Evolutionary conservation across 2,113 vertebrate genomes (phyloP).

Genomic region (Tragulus kanchil): DNA sequence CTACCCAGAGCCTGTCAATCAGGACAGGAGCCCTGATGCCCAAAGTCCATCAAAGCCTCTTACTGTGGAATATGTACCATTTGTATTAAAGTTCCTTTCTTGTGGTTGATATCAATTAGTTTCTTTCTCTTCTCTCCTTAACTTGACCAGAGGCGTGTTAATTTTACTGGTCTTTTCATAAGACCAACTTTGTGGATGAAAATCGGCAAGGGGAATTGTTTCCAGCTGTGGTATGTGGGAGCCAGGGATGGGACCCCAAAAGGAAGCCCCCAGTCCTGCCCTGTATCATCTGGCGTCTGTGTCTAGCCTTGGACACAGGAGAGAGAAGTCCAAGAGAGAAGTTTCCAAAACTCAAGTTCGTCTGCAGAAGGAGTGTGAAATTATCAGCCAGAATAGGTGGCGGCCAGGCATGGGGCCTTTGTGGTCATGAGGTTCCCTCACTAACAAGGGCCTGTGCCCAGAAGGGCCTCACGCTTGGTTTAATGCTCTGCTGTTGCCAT

Average conservation of each 20-base stretch:
- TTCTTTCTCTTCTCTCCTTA: not conserved
- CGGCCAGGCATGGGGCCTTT: not conserved
- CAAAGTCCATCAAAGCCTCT: not conserved
- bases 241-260: not conserved
- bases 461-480: not conserved
- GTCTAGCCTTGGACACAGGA: not conserved
- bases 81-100: not conserved
- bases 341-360: not conserved
- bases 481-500: not conserved
- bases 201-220: slow-evolving; percentile 58
- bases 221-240: slow-evolving; percentile 57
- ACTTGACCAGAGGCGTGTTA: slow-evolving; percentile 10
- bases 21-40: not conserved
- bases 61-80: not conserved
- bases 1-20: not conserved
- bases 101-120: not conserved
- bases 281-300: not conserved
- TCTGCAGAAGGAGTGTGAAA: not conserved
- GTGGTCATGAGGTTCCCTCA: not conserved
- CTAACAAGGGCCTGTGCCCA: not conserved
- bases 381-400: not conserved
- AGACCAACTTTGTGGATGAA: not conserved
- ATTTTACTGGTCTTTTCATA: slow-evolving; percentile 27
- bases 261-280: not conserved
- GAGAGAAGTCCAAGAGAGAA: not conserved